Conservation (phyloP, 2,797 vertebrate genomes). For the Eidolon dupreanum region DNA sequence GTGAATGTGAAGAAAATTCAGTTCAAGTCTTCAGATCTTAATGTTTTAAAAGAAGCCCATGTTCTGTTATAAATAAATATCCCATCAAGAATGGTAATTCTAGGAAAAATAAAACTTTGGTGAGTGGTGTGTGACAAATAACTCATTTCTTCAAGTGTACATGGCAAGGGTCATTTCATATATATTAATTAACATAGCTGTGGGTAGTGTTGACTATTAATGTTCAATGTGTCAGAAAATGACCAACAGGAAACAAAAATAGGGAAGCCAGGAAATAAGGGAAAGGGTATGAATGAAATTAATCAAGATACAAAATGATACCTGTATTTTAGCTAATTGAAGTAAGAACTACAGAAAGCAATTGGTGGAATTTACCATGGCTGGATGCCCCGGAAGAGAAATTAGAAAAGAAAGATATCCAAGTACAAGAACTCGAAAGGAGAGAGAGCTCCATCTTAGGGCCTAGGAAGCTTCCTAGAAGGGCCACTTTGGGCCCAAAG, state of each 20-base stretch:
- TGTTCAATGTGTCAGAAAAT: conserved; percentile 38
- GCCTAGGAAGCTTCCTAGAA: background rate
- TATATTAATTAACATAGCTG: conserved; percentile 11
- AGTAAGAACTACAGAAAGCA: background rate
- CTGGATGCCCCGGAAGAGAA: background rate
- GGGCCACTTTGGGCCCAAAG: background rate
- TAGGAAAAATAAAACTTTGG: conserved; percentile 22
- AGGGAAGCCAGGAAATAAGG: background rate
- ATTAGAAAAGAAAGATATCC: background rate
- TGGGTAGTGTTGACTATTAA: background rate
- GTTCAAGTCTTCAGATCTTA: background rate
- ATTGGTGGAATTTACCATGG: too few species aligned
- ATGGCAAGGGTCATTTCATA: conserved; percentile 9
- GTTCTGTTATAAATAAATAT: conserved; percentile 46
- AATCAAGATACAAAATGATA: background rate
- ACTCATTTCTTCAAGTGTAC: background rate
- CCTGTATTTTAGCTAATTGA: background rate
- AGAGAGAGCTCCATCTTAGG: background rate
- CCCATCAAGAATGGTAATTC: conserved; percentile 3
- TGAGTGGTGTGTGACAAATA: conserved; percentile 7
- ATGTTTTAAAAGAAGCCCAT: conserved; percentile 8
- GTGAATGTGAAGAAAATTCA: background rate
- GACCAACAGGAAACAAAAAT: conserved; percentile 26
- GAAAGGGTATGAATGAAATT: background rate
- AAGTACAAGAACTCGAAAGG: background rate